Evolutionary conservation across 2,888 invertebrate genomes (phyloP), one percentile per base, ranked within the genome.

Genomic region (Ectropis crepuscularia): DNA sequence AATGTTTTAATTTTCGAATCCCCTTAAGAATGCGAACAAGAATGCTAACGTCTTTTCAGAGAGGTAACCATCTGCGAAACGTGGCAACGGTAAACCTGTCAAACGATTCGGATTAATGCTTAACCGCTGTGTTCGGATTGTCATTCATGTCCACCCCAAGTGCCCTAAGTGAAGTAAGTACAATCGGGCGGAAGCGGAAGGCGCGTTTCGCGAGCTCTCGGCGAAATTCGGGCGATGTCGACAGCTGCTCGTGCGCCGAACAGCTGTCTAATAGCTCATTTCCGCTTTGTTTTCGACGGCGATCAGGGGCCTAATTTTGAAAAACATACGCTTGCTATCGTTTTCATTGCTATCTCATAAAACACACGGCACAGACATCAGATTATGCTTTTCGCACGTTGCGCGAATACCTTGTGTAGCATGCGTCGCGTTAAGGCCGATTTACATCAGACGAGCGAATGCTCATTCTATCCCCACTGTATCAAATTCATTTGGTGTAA

Each of bases 141-240:
- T 85, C 85, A 85, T 87, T 82, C 84, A 81, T 80, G 84, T 87
- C 87, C 87, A 87, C 86, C 88, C 86, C 70, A 72, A 72, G 68
- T 74, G 63, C 72, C 62, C 64, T 75, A 74, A 78, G 74, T 78
- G 77, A 74, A 73, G 70, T 72, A 70, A 83, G 78, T 78, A 91
- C 90, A 92, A 92, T 91, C 87, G 85, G 77, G 81, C 89, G 92
- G 92, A 92, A 92, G 82, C 92, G 92, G 92, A 92, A 92, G 90
- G 87, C 90, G 86, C 85, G 87, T 90, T 91, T 91, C 87, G 92
- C 92, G 92, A 92, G 88, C 90, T 90, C 87, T 83, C 86, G 82
- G 85, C 86, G 85, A 90, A 90, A 86, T 91, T 90, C 86, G 90
- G 88, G 74, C 80, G 80, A 12, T 43, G 50, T 55, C 58, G 47